Evolutionary conservation across 2,888 invertebrate species (phyloP), one percentile per base, ranked within the genome.

Genomic region (Cenopis cana): DNA sequence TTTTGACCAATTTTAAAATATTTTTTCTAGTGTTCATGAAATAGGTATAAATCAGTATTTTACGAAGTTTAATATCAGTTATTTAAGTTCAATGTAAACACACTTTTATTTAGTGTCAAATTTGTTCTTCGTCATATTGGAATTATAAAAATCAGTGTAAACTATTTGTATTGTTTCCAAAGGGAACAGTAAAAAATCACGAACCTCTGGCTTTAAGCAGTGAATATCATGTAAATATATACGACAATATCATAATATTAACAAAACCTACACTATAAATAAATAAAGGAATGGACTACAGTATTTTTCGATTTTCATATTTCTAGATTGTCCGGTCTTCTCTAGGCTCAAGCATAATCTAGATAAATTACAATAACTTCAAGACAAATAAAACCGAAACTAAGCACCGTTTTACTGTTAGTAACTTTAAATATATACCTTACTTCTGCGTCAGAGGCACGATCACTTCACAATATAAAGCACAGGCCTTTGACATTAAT

Each of bases 401-500:
- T 52, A 62, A 68, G 68, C 68, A 68, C 68, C 68, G 55, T 68
- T 55, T 68, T 55, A n/a, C 60, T 55, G 55, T 52, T 57, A 64
- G 50, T 64, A 69, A 56, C 38, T 57, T 41, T 64, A 57, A 29
- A 69, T 14, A 59, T 11, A 64, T 64, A 64, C n/a, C 55, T 59
- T 57, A 56, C 12, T 52, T 56, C 56, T 69, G 62, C 56, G 24
- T 56, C 49, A 52, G 60, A 70, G 54, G 65, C 70, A 70, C 59
- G 49, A 70, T 41, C 46, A 29, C 57, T 50, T 69, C 49, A 56
- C 62, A 59, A n/a, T 59, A 57, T 57, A 52, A 74, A 75, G 75
- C 75, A 76, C 17, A 73, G 52, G 41, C 46, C 70, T 70, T 60
- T 60, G 54, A 60, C 54, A 54, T 20, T 66, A 60, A 60, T 70